Conservation (phyloP, 2,113 vertebrate genomes). For the Lasiurus cinereus region DNA sequence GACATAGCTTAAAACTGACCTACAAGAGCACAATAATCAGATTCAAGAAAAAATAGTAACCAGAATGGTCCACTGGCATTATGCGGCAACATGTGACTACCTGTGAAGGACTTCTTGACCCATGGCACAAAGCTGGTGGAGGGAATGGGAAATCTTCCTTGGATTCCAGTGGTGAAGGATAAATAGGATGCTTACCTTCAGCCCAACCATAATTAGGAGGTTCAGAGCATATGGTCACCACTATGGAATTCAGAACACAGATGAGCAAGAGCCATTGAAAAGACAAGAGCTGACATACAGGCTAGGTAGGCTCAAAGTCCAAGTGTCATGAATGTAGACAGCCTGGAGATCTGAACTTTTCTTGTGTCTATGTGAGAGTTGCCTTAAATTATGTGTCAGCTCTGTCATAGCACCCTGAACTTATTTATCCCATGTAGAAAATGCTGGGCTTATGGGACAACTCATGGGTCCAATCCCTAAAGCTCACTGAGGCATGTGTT, state of each 20-base stretch:
- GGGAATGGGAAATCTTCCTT: background rate
- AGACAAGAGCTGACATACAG: background rate
- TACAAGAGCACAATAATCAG: background rate
- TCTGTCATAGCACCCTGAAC: background rate
- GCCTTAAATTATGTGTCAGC: background rate
- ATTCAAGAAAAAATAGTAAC: background rate
- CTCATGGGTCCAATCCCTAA: background rate
- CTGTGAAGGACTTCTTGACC: background rate
- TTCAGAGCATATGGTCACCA: background rate
- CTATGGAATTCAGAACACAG: background rate
- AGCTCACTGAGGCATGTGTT: background rate
- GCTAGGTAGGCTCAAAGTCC: background rate
- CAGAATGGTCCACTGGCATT: background rate
- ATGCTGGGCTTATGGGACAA: background rate
- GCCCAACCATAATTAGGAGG: too few relatives aligned
- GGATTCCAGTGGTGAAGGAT: background rate
- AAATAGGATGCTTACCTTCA: background rate
- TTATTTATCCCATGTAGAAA: background rate
- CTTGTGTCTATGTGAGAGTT: background rate
- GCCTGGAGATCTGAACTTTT: background rate
- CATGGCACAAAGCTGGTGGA: background rate
- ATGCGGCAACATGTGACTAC: rapidly evolving
- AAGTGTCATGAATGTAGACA: background rate
- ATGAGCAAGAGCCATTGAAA: background rate
- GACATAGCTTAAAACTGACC: background rate